phyloP scores from a whole-genome alignment of 2,113 vertebrate genomes.

The Lasiurus cinereus region DNA sequence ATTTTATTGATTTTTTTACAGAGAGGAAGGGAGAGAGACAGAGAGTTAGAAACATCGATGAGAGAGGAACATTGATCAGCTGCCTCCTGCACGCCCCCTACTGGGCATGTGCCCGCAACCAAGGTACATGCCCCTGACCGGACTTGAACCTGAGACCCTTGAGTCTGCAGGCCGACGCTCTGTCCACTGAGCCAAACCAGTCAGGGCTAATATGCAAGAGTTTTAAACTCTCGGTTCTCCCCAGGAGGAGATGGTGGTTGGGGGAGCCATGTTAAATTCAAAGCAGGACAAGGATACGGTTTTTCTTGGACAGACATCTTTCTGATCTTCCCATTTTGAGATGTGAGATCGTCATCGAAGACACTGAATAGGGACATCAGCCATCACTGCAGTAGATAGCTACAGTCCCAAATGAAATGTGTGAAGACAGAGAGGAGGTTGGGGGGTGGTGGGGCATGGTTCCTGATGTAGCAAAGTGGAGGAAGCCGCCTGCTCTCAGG shows the following conservation, averaged over 20 bases:
- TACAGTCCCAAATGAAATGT: not conserved
- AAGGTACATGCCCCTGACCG: too few relatives aligned
- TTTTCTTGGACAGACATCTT: not conserved
- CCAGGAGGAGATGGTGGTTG: not conserved
- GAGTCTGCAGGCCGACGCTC: too few relatives aligned
- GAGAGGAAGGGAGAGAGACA: too few relatives aligned
- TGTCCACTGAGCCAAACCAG: too few relatives aligned
- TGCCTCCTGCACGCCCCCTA: too few relatives aligned
- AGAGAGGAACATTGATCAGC: too few relatives aligned
- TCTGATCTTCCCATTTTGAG: conserved; percentile 12
- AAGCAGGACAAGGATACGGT: not conserved
- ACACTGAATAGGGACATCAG: not conserved
- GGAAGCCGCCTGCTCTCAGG: conserved; percentile 5
- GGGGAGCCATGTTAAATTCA: not conserved
- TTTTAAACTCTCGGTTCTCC: not conserved
- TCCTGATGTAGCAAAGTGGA: not conserved
- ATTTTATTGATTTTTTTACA: too few relatives aligned
- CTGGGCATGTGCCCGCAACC: too few relatives aligned
- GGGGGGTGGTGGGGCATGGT: too few relatives aligned
- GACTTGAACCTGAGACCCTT: too few relatives aligned
- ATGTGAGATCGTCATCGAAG: not conserved
- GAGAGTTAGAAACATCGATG: too few relatives aligned
- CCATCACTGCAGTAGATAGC: not conserved
- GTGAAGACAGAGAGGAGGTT: not conserved
- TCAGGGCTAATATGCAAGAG: not conserved